Conservation (phyloP, 2,797 vertebrate genomes). For the Anas bahamensis region DNA sequence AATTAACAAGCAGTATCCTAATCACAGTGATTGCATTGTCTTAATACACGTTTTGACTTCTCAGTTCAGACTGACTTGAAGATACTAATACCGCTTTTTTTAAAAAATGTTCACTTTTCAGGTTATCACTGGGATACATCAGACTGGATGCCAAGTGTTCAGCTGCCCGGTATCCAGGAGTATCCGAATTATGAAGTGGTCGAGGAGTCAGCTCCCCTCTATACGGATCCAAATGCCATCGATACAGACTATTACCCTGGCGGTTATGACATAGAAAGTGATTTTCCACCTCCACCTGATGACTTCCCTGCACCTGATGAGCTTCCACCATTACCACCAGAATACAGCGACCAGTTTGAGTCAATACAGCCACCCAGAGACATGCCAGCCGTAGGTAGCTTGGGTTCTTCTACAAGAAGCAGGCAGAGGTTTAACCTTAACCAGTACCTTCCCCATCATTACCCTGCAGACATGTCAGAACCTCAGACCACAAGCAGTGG, state of each 20-base stretch:
- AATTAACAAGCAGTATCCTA: constrained; percentile 55
- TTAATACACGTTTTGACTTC: not conserved
- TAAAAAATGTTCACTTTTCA: constrained; percentile 50
- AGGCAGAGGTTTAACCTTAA: constrained; percentile 92
- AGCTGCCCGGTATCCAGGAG: constrained; percentile 98
- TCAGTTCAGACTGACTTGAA: not conserved
- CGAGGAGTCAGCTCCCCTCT: constrained; percentile 89
- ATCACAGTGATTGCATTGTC: constrained; percentile 26
- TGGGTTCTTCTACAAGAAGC: constrained; percentile 81
- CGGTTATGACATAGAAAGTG: constrained; percentile 97
- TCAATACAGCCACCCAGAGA: constrained; percentile 87
- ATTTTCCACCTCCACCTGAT: constrained; percentile 95
- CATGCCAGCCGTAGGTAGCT: constrained; percentile 75
- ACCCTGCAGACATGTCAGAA: constrained; percentile 86
- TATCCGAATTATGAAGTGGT: constrained; percentile 96
- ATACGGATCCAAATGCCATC: constrained; percentile 91
- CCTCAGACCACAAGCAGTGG: constrained; percentile 78
- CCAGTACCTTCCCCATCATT: constrained; percentile 91
- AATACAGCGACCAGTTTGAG: constrained; percentile 89
- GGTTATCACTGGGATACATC: constrained; percentile 99
- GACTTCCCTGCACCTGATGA: constrained; percentile 92
- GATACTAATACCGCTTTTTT: not conserved
- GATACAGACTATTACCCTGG: constrained; percentile 99
- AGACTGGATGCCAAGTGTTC: constrained; percentile 98
- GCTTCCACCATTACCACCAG: constrained; percentile 89